Conservation (phyloP, 2,113 vertebrate species). For the Thymallus thymallus region DNA sequence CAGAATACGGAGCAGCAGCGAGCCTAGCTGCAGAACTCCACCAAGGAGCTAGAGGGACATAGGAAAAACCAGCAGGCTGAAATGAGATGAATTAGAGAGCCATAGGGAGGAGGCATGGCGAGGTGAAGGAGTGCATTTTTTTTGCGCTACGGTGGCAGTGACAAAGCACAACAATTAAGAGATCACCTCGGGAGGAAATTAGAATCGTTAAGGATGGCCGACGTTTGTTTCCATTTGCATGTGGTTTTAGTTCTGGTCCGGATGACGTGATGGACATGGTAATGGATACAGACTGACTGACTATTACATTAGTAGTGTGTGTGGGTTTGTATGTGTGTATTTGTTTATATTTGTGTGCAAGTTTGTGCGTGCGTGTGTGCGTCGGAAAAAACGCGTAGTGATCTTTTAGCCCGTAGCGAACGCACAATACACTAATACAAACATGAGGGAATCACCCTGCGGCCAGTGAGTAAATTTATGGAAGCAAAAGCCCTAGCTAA, state of each 20-base stretch:
- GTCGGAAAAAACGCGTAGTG: background rate
- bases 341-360: too few relatives aligned
- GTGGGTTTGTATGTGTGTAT: too few relatives aligned
- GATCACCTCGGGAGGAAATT: constrained; percentile 71
- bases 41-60: constrained; percentile 33
- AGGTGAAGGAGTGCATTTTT: constrained; percentile 67
- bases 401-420: background rate
- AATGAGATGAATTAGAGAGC: constrained; percentile 72
- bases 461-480: constrained; percentile 62
- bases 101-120: constrained; percentile 49
- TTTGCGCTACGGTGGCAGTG: constrained; percentile 65
- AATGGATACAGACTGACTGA: background rate
- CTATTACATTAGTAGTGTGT: too few relatives aligned
- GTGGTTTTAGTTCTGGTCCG: constrained; percentile 40
- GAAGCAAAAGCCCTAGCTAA: constrained; percentile 66
- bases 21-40: background rate
- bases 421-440: constrained; percentile 45
- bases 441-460: constrained; percentile 54
- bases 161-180: constrained; percentile 70
- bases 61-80: constrained; percentile 52
- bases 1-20: constrained; percentile 68
- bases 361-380: too few relatives aligned
- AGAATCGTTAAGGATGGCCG: constrained; percentile 54
- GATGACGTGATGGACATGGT: constrained; percentile 35
- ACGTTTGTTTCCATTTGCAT: constrained; percentile 38